Base-by-base conservation (phyloP, 2,888 invertebrate species). In the Himalopsyche tibetana region DNA sequence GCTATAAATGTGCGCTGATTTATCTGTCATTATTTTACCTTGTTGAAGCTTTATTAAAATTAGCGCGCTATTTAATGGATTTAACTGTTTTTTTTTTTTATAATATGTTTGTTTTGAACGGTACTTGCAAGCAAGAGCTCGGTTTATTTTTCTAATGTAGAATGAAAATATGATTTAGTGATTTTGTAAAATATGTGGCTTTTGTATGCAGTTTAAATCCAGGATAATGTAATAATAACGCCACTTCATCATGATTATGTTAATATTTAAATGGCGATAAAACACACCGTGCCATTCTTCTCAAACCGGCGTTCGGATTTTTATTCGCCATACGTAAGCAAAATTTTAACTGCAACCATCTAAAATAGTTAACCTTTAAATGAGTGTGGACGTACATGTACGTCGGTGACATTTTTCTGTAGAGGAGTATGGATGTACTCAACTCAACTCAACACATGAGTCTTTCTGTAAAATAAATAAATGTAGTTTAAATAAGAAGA, bases 171-270 rank as follows among this genome's bases (percentile, higher is more conserved):
- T 38, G 74, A 74, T 74, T 74, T 74, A 36, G 36, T 36, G 74
- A 74, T 38, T 12, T 74, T 74, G 36, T 36, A 36, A 74, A 36
- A 74, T 74, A 74, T 36, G 36, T 74, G 19, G 74, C 74, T 36
- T 69, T 69, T 28, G 11, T 69, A 74, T 38, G 38, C 74, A 74
- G 74, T 15, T 74, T 38, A 74, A 74, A 38, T 2, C 74, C 9
- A 15, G 74, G 38, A 74, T 74, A 38, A 74, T 38, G 74, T 74
- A 74, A 74, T 12, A 74, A 74, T 74, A 74, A 36, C 28, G 74
- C 74, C 36, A 36, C 74, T 74, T 74, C 36, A 74, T 74, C 74
- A 74, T 74, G 74, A 36, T 74, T 74, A 74, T 74, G 74, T 74
- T 74, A 74, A 74, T 74, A 74, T 74, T 36, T 36, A 74, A 74